Conservation (phyloP, 35 echinoderm and acorn worm genomes). For the Apostichopus parvimensis region DNA sequence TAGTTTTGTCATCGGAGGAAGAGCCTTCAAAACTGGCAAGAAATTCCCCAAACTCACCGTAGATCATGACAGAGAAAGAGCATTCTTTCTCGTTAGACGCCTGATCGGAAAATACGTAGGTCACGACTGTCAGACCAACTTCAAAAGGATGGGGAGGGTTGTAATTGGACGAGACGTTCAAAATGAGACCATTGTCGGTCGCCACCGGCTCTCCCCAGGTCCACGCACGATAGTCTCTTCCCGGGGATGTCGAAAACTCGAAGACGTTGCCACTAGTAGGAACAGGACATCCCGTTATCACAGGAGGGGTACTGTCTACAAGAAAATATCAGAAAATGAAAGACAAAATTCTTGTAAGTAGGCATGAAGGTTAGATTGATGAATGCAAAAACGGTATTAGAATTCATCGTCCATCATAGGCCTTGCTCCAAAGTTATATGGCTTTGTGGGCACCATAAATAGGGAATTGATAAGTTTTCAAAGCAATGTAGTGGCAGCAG, state of each 20-base stretch:
- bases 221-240: background rate
- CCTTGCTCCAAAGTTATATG: no score
- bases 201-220: conserved; percentile 40
- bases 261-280: background rate
- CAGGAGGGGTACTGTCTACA: background rate
- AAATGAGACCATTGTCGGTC: conserved; percentile 30
- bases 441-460: no score
- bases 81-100: conserved; percentile 19
- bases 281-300: background rate
- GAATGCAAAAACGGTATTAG: no score
- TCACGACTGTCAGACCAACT: conserved; percentile 34
- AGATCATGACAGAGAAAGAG: conserved; percentile 21
- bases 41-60: background rate
- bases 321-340: background rate
- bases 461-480: no score
- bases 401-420: no score
- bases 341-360: no score
- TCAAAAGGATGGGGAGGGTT: conserved; percentile 28
- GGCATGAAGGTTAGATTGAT: no score
- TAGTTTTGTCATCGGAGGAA: no score
- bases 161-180: conserved; percentile 2
- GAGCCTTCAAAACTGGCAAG: no score
- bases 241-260: background rate
- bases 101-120: conserved; percentile 33
- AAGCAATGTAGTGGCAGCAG: no score